Base-by-base conservation (phyloP, 1,140 invertebrate genomes). In the Ceratosolen fusciceps region DNA sequence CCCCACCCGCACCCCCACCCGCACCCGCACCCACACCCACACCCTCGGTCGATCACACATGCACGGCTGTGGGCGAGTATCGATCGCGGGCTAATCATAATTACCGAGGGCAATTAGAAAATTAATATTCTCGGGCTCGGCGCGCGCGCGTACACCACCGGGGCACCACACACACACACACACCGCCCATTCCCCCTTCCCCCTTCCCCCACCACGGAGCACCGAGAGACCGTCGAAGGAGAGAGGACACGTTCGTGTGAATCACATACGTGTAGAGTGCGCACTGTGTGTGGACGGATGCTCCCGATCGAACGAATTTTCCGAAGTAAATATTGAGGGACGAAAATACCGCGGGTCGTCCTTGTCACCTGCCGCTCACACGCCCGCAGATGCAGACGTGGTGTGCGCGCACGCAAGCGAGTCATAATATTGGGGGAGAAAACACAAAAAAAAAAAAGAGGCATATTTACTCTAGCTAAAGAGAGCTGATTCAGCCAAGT, bases 401-500 rank as follows among this genome's bases (percentile, higher is more conserved):
- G 9, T 19, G 29, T 14, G 31, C 9, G 31, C 12, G 7, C 24
- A 19, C 9, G 37, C 37, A 49, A 12, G 8, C 8, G 39, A 24
- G 43, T 19, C 68, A 52, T 54, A 52, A 47, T 54, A 24, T 47
- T 37, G 67, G 56, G 29, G 29, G 12, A 43, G 39, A 43, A 43
- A 12, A n/a, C n/a, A n/a, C n/a, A n/a, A 47, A 9, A 47, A 9
- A 9, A 47, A 31, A 29, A 34, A 62, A 62, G 24, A 62, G 10
- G 7, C 10, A 10, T 21, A 24, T 31, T 71, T 71, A 29, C 19
- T n/a, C 68, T 31, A 49, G 34, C 47, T 29, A 71, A 71, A 49
- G 26, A 72, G 70, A 73, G 71, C 52, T 72, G 70, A 73, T 73
- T 73, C 71, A 73, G 56, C 70, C 5, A 47, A 9, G 4, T 70